Evolutionary conservation across 2,113 vertebrate genomes (phyloP).

Genomic region (Neopipo cinnamomea): DNA sequence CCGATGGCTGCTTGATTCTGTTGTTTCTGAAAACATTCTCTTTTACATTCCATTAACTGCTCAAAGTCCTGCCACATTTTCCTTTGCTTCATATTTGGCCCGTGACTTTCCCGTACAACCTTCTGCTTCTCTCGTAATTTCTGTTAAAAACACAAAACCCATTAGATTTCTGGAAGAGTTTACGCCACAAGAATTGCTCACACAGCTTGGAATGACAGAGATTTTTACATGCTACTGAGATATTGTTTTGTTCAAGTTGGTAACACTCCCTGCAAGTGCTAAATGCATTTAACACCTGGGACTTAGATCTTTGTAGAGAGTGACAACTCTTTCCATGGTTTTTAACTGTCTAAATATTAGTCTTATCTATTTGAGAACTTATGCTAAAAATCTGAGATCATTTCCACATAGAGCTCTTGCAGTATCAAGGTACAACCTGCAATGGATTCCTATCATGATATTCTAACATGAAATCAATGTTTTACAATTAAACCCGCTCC

Average conservation of each 20-base stretch:
- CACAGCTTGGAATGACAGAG: background rate
- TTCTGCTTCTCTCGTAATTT: constrained; percentile 94
- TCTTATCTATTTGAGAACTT: background rate
- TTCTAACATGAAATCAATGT: background rate
- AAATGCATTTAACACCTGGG: background rate
- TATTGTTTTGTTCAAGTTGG: background rate
- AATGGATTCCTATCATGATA: background rate
- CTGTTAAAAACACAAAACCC: constrained; percentile 68
- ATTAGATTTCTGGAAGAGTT: background rate
- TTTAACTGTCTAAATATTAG: background rate
- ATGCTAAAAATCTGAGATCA: background rate
- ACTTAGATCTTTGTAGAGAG: background rate
- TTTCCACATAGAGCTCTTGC: background rate
- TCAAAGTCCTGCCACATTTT: constrained; percentile 96
- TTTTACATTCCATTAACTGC: constrained; percentile 91
- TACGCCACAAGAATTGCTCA: background rate
- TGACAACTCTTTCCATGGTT: background rate
- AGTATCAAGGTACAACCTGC: background rate
- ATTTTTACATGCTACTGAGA: background rate
- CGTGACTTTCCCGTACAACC: constrained; percentile 86
- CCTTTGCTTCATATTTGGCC: constrained; percentile 91
- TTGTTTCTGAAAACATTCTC: constrained; percentile 86
- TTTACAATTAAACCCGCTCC: background rate
- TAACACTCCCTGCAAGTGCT: background rate
- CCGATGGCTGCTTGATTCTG: constrained; percentile 85